Conservation (phyloP, 2,888 invertebrate genomes). For the Clostera curtula region DNA sequence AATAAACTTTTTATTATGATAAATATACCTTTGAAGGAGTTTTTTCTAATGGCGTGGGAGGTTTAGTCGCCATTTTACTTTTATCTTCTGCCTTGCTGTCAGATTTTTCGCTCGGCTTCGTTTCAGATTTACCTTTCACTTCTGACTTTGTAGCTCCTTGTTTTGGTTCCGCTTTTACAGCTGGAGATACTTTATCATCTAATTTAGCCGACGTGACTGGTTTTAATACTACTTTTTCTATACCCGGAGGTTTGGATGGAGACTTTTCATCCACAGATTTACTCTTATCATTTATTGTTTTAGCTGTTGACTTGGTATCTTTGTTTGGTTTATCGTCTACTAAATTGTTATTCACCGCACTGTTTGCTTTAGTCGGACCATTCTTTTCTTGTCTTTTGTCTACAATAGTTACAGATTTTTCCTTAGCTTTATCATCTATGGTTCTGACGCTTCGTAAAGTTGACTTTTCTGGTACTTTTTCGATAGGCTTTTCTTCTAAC, state of each 20-base stretch:
- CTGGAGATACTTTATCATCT: constrained; percentile 29
- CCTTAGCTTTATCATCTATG: constrained; percentile 60
- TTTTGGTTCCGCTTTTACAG: constrained; percentile 15
- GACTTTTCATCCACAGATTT: constrained; percentile 27
- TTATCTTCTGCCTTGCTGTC: constrained; percentile 44
- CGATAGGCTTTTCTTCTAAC: constrained; percentile 34
- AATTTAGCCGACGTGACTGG: constrained; percentile 18
- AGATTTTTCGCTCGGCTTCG: constrained; percentile 30
- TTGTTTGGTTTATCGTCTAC: constrained; percentile 22
- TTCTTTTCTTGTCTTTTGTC: constrained; percentile 52
- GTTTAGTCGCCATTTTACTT: constrained; percentile 63
- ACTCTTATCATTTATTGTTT: constrained; percentile 27
- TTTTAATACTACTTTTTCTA: constrained; percentile 22
- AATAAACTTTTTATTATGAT: neutral
- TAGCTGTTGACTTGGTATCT: constrained; percentile 25
- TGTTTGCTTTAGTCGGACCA: constrained; percentile 35
- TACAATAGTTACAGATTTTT: constrained; percentile 60
- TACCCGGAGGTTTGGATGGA: constrained; percentile 8
- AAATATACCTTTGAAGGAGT: constrained; percentile 51
- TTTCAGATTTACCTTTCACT: constrained; percentile 22
- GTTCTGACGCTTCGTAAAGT: constrained; percentile 53
- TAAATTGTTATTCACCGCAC: constrained; percentile 28
- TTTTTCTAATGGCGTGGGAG: constrained; percentile 55
- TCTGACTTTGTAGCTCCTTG: constrained; percentile 22
- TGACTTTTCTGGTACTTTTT: constrained; percentile 47